Evolutionary conservation across 2,113 vertebrate species (phyloP), one percentile per base, ranked within the genome.

Genomic region (Oriolus oriolus): DNA sequence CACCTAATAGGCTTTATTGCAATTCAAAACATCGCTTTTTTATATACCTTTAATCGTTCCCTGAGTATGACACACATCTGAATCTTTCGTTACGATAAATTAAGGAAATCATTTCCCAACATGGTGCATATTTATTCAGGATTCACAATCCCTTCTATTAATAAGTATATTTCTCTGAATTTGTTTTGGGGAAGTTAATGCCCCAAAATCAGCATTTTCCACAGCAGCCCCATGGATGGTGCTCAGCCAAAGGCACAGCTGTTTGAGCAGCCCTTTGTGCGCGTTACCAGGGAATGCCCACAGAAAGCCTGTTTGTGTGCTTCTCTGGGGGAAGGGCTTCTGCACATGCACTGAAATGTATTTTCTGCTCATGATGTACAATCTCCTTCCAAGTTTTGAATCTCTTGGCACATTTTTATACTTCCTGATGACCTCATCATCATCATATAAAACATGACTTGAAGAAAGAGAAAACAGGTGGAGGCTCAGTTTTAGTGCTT

Each of bases 261-360:
- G 97, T 86, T 92, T 61, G 75, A 96, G 79, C 75, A 89, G 89
- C 81, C 79, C 93, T 94, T 97, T 96, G 93, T 96, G 96, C 0
- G 47, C 41, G 90, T 96, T 85, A 90, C 90, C 84, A 91, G 73
- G 89, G 96, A 94, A 94, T 94, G 93, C 61, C 92, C 93, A 95
- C 90, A 92, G 87, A 96, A 82, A 97, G 91, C 87, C 42, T 78
- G 54, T 83, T 90, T 94, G 87, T 95, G 79, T 39, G 69, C 53
- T 83, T 68, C 94, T 37, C 73, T 49, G 91, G 80, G 88, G 81
- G 87, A 85, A 52, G 87, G 75, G 71, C 37, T 71, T 35, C 78
- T 94, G 56, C 93, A 57, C 76, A 68, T 44, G n/a, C 64, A 21
- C 42, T 50, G 61, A 87, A 82, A 94, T 91, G 78, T n/a, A 50